Percentiles rank a stretch among this genome's conserved stretches.
Conservation (phyloP, 2,888 invertebrate species). For the Drosophila paracracens region DNA sequence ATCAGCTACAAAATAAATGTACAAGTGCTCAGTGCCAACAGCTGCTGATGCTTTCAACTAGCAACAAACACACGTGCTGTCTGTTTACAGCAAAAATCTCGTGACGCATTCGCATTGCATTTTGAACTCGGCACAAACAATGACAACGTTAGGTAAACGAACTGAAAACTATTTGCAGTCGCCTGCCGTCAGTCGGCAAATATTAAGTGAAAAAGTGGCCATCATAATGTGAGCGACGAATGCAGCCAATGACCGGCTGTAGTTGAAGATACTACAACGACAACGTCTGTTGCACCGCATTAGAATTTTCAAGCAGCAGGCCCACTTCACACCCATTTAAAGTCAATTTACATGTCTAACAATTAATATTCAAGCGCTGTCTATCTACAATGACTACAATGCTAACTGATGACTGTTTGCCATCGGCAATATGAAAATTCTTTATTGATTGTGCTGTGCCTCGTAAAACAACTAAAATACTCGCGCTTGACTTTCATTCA, state of each 20-base stretch:
- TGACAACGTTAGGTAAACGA: slow-evolving; percentile 70
- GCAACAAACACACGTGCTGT: slow-evolving; percentile 40
- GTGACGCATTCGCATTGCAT: slow-evolving; percentile 71
- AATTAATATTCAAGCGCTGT: slow-evolving; percentile 50
- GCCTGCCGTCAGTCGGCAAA: slow-evolving; percentile 45
- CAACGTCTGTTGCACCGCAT: slow-evolving; percentile 30
- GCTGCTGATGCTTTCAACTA: slow-evolving; percentile 26
- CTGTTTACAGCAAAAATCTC: slow-evolving; percentile 58
- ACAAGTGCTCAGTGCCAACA: slow-evolving; percentile 27
- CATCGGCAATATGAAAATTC: slow-evolving; percentile 72
- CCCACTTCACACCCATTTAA: slow-evolving; percentile 71
- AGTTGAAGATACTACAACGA: slow-evolving; percentile 15
- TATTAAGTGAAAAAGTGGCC: slow-evolving; percentile 62
- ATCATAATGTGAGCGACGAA: slow-evolving; percentile 52
- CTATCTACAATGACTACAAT: slow-evolving; percentile 36
- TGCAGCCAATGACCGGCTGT: slow-evolving; percentile 55
- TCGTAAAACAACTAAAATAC: slow-evolving; percentile 31
- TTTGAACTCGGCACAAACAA: slow-evolving; percentile 69
- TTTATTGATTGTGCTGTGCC: slow-evolving; percentile 58
- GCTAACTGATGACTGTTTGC: slow-evolving; percentile 45
- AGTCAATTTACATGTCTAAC: slow-evolving; percentile 47
- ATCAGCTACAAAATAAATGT: slow-evolving; percentile 51
- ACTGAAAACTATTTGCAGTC: slow-evolving; percentile 73
- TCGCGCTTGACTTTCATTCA: slow-evolving; percentile 70
- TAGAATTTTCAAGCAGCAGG: slow-evolving; percentile 52